Conservation (phyloP, 2,113 vertebrate genomes). For the Oreochromis aureus region DNA sequence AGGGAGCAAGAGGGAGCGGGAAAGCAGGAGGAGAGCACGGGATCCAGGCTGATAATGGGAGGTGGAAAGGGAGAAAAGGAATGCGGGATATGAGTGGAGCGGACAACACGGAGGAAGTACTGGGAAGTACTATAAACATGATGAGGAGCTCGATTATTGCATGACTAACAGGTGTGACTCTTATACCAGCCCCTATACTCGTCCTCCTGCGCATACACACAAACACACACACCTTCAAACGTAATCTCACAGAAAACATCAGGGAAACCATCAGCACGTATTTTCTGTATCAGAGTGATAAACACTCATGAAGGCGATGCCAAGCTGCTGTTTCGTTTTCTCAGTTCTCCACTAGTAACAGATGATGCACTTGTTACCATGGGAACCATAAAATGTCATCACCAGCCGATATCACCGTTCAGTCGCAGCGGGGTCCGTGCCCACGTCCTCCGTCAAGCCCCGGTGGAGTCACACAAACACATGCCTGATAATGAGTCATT, state of each 20-base stretch:
- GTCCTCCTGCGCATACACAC: neutral
- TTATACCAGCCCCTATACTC: neutral
- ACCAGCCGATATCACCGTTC: neutral
- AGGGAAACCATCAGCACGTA: neutral
- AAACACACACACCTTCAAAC: neutral
- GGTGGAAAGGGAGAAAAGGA: neutral
- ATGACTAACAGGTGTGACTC: conserved; percentile 47
- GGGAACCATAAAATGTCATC: conserved; percentile 33
- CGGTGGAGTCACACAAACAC: neutral
- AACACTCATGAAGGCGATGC: neutral
- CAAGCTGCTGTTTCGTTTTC: neutral
- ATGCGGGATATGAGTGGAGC: neutral
- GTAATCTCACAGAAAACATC: neutral
- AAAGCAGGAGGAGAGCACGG: neutral
- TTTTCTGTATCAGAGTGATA: neutral
- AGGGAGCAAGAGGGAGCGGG: neutral
- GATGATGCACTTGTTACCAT: conserved; percentile 40
- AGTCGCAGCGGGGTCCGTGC: neutral
- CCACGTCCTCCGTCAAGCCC: neutral
- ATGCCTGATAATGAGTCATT: neutral
- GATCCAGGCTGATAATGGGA: neutral
- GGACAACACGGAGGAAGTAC: neutral
- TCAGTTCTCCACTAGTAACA: neutral
- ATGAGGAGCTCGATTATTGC: neutral
- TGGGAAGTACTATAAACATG: neutral